Base-by-base conservation (phyloP, 1,140 invertebrate species). In the Diorhabda elongata region DNA sequence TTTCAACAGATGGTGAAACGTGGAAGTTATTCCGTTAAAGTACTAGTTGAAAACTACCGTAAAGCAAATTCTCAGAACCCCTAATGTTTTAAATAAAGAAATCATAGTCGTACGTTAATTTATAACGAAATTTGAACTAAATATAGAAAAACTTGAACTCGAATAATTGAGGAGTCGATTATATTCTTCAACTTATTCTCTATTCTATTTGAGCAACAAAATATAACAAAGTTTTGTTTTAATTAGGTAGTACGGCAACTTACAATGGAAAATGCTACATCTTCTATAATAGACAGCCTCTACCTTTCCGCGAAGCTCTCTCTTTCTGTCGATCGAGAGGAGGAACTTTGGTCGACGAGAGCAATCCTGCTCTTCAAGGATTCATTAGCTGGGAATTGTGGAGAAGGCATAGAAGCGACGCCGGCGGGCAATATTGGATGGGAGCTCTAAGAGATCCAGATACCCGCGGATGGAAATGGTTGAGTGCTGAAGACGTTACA, bases 221-320 rank as follows among this genome's bases (percentile, higher is more conserved):
- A 26, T 26, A 26, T 26, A 26, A 26, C 26, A 26, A 26, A 26
- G 1, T 26, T 52, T 52, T n/a, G 47, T 52, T 52, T 56, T 56
- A 56, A 56, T 4, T 44, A 64, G 95, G 95, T 8, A 93, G 92
- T 44, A 92, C 93, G 0, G 93, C 95, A 2, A 97, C 95, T 0
- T 98, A 97, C 82, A 97, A 97, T 78, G 95, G 95, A 61, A 97
- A 97, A 83, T 98, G 95, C 80, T 98, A 98, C 79, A 94, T 96
- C 69, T 98, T 97, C 83, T 96, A 97, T 82, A 94, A 95, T 76
- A 84, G 93, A 44, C 93, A 96, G 76, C 92, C 93, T 0, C 80
- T 92, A 70, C 89, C 87, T 70, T 95, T 97, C 80, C 83, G 89
- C 42, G 92, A 95, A 58, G 91, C 95, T 0, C 80, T 94, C 6